Evolutionary conservation across 2,113 vertebrate genomes (phyloP), one percentile per base, ranked within the genome.

Genomic region (Oreotrochilus melanogaster): DNA sequence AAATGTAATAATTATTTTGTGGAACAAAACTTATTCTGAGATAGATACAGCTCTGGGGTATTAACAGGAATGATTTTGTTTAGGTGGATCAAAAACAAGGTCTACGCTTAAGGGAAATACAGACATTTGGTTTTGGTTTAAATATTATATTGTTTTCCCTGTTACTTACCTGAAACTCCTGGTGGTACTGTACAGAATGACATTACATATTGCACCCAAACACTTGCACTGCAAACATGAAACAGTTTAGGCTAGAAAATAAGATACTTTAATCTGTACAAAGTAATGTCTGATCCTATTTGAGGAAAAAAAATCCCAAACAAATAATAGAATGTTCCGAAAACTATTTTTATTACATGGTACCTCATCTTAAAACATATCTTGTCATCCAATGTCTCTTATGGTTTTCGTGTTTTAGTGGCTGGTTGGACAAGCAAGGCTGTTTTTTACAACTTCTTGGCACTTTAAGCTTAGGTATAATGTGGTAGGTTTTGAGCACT

Each of bases 81-180:
- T 39, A n/a, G 14, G 11, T n/a, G 14, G 28, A 18, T 76, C 30
- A 81, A 74, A 92, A 78, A 54, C 19, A 58, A 69, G n/a, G n/a
- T 25, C 30, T n/a, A 43, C 24, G 28, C 7, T 54, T 69, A 35
- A 0, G 11, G 27, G 27, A 58, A 24, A 50, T 0, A 0, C 9
- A 23, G n/a, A 22, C 18, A 48, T 69, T 64, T 18, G 21, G 6
- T n/a, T 86, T 70, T 61, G 7, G 33, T 81, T 69, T 86, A 61
- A 56, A 67, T 43, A 23, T 39, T 61, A 28, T 37, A 5, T 53
- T 65, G 30, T 87, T 86, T 79, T 10, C 1, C 4, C 51, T 56
- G 16, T 21, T 45, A 21, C 37, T 54, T 62, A 50, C 54, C 67
- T 72, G 58, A 35, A 76, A 84, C 24, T 89, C 62, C 19, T 86